Evolutionary conservation across 2,113 vertebrate genomes (phyloP).

Genomic region (Phycodurus eques): DNA sequence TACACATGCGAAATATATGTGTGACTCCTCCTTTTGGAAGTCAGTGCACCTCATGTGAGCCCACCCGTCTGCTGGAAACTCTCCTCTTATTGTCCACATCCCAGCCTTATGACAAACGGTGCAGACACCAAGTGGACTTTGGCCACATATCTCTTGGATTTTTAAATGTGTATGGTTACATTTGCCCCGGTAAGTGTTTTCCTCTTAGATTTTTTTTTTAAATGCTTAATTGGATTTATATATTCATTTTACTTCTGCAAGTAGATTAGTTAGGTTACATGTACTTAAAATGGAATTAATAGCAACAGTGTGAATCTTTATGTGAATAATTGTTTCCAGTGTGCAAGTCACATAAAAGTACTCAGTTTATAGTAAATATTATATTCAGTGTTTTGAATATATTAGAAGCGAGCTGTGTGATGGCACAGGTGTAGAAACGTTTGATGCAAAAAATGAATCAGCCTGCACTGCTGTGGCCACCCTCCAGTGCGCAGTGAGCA

Average conservation of each 20-base stretch:
- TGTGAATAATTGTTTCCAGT: neutral
- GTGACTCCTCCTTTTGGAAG: conserved; percentile 45
- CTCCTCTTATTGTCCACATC: conserved; percentile 27
- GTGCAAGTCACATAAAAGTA: neutral
- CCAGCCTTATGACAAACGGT: conserved; percentile 38
- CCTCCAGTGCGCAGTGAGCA: conserved; percentile 55
- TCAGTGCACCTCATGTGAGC: conserved; percentile 20
- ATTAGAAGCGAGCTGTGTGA: neutral
- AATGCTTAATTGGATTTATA: neutral
- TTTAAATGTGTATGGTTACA: conserved; percentile 79
- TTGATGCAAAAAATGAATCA: conserved; percentile 12
- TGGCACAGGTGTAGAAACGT: neutral
- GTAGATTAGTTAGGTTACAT: neutral
- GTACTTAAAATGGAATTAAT: neutral
- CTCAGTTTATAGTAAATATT: neutral
- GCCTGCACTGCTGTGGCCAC: conserved; percentile 44
- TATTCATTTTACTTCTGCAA: neutral
- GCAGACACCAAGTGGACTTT: conserved; percentile 23
- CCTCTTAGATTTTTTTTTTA: neutral
- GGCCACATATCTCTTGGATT: conserved; percentile 39
- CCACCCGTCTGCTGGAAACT: conserved; percentile 37
- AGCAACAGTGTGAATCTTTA: neutral
- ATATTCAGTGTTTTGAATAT: neutral
- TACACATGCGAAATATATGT: neutral
- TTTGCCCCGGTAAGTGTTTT: conserved; percentile 71